phyloP scores from a whole-genome alignment of 2,888 invertebrate genomes.

The Euplagia quadripunctaria region DNA sequence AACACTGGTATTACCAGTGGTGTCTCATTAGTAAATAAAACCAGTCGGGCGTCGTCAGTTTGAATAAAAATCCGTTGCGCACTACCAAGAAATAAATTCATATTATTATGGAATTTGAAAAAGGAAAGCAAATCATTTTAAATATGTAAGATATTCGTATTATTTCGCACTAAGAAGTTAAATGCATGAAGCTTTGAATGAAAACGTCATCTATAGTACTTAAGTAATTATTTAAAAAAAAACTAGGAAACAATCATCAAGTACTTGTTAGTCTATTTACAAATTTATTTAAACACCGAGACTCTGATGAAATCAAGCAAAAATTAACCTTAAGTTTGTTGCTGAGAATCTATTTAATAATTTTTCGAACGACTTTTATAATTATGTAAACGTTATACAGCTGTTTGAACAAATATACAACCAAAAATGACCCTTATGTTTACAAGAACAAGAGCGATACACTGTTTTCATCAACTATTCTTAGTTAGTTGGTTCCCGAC shows the following conservation, averaged over 20 bases:
- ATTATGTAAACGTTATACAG: constrained; percentile 17
- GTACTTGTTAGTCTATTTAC: constrained; percentile 39
- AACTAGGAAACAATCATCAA: constrained; percentile 46
- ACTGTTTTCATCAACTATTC: background rate
- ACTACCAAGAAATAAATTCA: background rate
- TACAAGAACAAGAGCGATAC: background rate
- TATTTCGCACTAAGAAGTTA: background rate
- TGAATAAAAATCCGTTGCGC: background rate
- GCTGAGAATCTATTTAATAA: constrained; percentile 13
- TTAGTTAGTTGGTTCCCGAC: constrained; percentile 26
- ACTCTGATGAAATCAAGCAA: constrained; percentile 23
- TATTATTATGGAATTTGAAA: background rate
- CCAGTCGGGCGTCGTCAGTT: background rate
- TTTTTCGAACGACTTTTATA: constrained; percentile 8
- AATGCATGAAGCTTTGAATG: background rate
- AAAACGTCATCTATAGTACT: background rate
- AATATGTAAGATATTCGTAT: background rate
- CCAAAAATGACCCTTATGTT: background rate
- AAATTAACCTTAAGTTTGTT: constrained; percentile 25
- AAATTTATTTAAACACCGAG: constrained; percentile 19
- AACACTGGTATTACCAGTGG: background rate
- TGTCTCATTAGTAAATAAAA: background rate
- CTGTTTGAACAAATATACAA: constrained; percentile 10
- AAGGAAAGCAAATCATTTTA: background rate
- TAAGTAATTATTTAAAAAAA: constrained; percentile 11